Evolutionary conservation across 64 coral and sea anemone genomes (phyloP).

Genomic region (Montipora sp.): DNA sequence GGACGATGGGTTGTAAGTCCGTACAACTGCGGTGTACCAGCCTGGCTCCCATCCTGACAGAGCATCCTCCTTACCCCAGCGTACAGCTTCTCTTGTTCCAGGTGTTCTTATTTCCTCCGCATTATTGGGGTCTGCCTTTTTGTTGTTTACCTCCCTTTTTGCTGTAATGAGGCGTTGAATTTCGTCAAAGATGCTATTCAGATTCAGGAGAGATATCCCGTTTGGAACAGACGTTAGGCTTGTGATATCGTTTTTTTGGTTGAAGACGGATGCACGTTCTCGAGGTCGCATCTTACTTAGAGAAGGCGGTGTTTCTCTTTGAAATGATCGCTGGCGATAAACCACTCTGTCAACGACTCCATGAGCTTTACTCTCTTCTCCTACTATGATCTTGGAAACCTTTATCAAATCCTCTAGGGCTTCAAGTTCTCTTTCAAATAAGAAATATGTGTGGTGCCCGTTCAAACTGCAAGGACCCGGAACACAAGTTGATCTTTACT

Average conservation of each 20-base stretch:
- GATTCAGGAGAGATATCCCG: not conserved
- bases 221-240: not conserved
- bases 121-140: not conserved
- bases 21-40: slow-evolving; percentile 11
- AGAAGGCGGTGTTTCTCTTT: not conserved
- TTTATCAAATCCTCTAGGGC: slow-evolving; percentile 46
- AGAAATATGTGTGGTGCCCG: not conserved
- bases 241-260: too few species aligned
- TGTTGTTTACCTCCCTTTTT: not conserved
- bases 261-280: not conserved
- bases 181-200: not conserved
- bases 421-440: slow-evolving; percentile 44
- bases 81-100: not conserved
- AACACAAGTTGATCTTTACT: slow-evolving; percentile 63
- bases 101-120: not conserved
- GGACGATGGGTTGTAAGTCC: not conserved
- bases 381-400: not conserved
- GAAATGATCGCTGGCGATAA: slow-evolving; percentile 7
- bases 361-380: slow-evolving; percentile 37
- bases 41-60: not conserved
- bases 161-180: not conserved
- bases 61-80: slow-evolving; percentile 18
- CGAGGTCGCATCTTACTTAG: slow-evolving; percentile 31
- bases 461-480: slow-evolving; percentile 43
- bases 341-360: not conserved